Base-by-base conservation (phyloP, 2,888 invertebrate genomes). In the Tolmerus cingulatus region DNA sequence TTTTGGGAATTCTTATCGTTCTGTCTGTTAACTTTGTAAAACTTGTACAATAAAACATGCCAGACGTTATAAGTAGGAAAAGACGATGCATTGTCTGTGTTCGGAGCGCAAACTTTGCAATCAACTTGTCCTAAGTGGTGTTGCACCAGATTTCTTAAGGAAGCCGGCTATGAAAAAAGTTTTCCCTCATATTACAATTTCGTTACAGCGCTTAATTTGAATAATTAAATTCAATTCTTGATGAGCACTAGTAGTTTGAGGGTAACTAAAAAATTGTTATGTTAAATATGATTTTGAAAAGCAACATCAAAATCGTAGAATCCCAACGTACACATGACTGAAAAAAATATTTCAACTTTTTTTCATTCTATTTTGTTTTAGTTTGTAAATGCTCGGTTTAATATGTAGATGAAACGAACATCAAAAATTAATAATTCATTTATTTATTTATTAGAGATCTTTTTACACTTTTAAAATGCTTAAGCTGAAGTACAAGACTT, bases 391-490 rank as follows among this genome's bases (percentile, higher is more conserved):
- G 8, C 9, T 23, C 2, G 57, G 57, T 23, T 57, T 9, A 57
- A 9, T 57, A 19, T 12, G 57, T 7, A 57, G 23, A 51, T 4
- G n/a, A 57, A 19, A 57, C 57, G 1, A 51, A 0, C 57, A 57
- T 2, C 7, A 16, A 57, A 82, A 82, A 34, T 8, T 82, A 57
- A 82, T 82, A 30, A 82, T 82, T 82, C 30, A 82, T 82, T 82
- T 57, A 82, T 82, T 82, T 82, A 82, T 82, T 82, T 82, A 55
- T 30, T 82, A 19, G 82, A 82, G 82, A 82, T 57, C 82, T 82
- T 82, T 82, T 82, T 82, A 82, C 82, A 82, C 34, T 82, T 57
- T 82, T 57, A 82, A 82, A 82, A 82, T 82, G 82, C 30, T 55
- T 82, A 82, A 57, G 82, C 57, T 57, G 7, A 34, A 34, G 34